Percentiles rank a stretch among this genome's conserved stretches.
phyloP scores from a whole-genome alignment of 2,113 vertebrate genomes.

The Heterotilapia buettikoferi region DNA sequence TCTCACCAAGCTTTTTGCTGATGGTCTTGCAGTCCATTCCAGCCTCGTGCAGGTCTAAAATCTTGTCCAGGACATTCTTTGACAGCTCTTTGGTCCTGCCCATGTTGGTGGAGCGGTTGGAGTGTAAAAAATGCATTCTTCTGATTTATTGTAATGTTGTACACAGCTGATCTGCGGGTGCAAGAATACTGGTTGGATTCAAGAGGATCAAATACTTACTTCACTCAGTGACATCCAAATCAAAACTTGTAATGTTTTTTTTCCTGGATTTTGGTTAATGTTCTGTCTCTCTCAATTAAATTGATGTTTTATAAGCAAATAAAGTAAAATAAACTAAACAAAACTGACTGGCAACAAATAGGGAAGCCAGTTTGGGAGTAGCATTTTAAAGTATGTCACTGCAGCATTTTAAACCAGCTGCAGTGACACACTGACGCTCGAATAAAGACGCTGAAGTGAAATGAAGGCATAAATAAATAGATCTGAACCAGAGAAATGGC shows the following conservation, averaged over 20 bases:
- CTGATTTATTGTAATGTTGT: neutral
- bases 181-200: neutral
- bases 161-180: neutral
- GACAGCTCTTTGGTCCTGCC: neutral
- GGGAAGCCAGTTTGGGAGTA: neutral
- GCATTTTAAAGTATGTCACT: no score
- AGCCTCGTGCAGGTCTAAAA: neutral
- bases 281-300: neutral
- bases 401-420: neutral
- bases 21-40: neutral
- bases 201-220: neutral
- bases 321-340: neutral
- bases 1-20: neutral
- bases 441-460: neutral
- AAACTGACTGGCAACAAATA: neutral
- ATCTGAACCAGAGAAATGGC: neutral
- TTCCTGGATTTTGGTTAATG: neutral
- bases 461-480: neutral
- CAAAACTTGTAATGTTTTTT: neutral
- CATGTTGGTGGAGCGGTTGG: neutral
- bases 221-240: neutral
- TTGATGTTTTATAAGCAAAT: neutral
- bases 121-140: neutral
- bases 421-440: neutral
- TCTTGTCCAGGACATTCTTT: neutral